These are phyloP conservation scores for Tryphoninae sp. DNA, from an alignment of 2,888 invertebrate genomes.

Conservation along the genomic window DNA sequence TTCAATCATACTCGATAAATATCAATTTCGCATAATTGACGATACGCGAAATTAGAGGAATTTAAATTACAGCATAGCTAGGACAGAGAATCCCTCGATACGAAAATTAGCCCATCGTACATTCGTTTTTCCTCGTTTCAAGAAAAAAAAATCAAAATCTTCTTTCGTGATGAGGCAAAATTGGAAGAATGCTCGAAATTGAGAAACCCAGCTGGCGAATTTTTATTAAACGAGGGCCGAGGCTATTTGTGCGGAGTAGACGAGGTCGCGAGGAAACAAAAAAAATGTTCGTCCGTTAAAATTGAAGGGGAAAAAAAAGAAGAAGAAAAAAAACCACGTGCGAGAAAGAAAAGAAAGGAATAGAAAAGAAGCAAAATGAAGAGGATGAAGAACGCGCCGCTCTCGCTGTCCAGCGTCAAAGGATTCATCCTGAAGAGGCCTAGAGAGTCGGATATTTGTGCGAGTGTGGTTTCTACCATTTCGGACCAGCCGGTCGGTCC, in stretches of 20 bases:
- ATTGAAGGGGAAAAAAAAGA: slow-evolving; percentile 31
- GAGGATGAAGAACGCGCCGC: slow-evolving; percentile 6
- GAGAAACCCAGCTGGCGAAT: slow-evolving; percentile 11
- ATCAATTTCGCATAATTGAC: no score
- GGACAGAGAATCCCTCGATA: not conserved
- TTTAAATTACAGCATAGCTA: not conserved
- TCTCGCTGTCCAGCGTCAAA: slow-evolving; percentile 54
- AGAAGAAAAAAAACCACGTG: slow-evolving; percentile 7
- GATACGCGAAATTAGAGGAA: not conserved
- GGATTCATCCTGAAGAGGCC: slow-evolving; percentile 56
- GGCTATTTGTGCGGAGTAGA: slow-evolving; percentile 9
- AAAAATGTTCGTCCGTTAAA: slow-evolving; percentile 34
- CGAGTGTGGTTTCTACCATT: slow-evolving; percentile 66
- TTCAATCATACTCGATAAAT: not conserved
- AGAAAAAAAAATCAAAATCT: not conserved
- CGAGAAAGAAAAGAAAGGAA: slow-evolving; percentile 10
- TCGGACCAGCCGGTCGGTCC: slow-evolving; percentile 58
- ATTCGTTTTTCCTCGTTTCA: no score
- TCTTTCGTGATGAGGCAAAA: not conserved
- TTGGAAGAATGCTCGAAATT: not conserved
- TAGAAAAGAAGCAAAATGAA: no score
- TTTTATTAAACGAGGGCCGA: slow-evolving; percentile 13
- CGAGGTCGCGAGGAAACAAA: slow-evolving; percentile 26
- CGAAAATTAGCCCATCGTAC: no score
- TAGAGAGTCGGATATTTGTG: slow-evolving; percentile 43